Evolutionary conservation across 1,140 invertebrate species (phyloP).

Genomic region (Battus philenor): DNA sequence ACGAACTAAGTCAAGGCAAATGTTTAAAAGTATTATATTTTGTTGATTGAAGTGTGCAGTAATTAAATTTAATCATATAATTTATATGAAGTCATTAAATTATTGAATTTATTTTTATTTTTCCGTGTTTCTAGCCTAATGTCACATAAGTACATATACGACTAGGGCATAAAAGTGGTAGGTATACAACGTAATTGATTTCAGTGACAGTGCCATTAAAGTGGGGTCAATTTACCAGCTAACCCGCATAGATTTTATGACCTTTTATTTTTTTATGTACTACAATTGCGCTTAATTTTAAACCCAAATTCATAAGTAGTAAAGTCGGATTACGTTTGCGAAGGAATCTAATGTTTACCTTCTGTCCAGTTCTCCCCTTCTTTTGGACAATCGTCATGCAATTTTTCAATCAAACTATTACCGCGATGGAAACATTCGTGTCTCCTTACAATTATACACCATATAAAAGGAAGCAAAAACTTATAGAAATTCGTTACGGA

Average conservation of each 20-base stretch:
- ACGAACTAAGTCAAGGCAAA: too few species aligned
- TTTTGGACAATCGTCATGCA: slow-evolving; percentile 54
- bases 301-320: slow-evolving; percentile 26
- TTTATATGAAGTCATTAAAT: too few species aligned
- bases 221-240: slow-evolving; percentile 44
- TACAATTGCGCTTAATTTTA: slow-evolving; percentile 23
- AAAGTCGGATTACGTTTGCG: slow-evolving; percentile 30
- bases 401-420: slow-evolving; percentile 64
- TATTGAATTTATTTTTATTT: too few species aligned
- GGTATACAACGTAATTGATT: slow-evolving; percentile 29
- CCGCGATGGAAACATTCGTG: slow-evolving; percentile 31
- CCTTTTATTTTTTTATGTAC: slow-evolving; percentile 21
- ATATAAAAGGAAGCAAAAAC: background rate
- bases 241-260: slow-evolving; percentile 41
- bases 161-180: too few species aligned
- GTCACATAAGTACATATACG: too few species aligned
- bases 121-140: too few species aligned
- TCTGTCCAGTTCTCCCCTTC: slow-evolving; percentile 46
- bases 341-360: slow-evolving; percentile 24
- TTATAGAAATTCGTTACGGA: background rate
- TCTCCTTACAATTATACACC: slow-evolving; percentile 25
- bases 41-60: too few species aligned
- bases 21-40: too few species aligned
- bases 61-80: too few species aligned
- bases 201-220: slow-evolving; percentile 21